phyloP scores from a whole-genome alignment of 2,113 vertebrate species.

The Macquaria australasica region DNA sequence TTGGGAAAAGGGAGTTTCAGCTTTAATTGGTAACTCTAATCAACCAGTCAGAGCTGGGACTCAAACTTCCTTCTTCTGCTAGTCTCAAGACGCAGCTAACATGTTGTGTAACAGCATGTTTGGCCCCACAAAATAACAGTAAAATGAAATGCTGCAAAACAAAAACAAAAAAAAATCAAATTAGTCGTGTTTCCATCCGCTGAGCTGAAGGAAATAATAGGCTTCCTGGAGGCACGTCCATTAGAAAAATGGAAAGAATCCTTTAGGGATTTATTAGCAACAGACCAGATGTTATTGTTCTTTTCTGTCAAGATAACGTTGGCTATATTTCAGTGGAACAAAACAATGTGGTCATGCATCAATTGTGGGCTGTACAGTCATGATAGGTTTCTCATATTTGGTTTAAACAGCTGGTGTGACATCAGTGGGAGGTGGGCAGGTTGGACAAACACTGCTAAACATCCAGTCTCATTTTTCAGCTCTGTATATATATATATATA shows the following conservation, averaged over 20 bases:
- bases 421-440: background rate
- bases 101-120: background rate
- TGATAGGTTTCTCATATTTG: background rate
- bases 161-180: conserved; percentile 14
- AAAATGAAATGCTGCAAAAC: background rate
- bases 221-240: conserved; percentile 21
- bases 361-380: background rate
- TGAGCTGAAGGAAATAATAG: conserved; percentile 20
- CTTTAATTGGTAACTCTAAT: conserved; percentile 12
- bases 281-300: conserved; percentile 47
- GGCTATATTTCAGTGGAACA: conserved; percentile 9
- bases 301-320: conserved; percentile 5
- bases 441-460: background rate
- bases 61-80: background rate
- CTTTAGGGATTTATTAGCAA: conserved; percentile 28
- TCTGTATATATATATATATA: background rate
- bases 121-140: background rate
- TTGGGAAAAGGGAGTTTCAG: conserved; percentile 4
- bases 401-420: conserved; percentile 9
- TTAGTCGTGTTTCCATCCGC: background rate
- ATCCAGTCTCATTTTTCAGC: background rate
- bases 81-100: background rate
- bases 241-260: conserved; percentile 26
- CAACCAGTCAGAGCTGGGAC: conserved; percentile 2
- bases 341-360: background rate